Percentiles rank a stretch among this genome's conserved stretches.
These are phyloP conservation scores for Cyphomyrmex costatus DNA, from an alignment of 1,140 invertebrate genomes.

Conservation along the genomic window DNA sequence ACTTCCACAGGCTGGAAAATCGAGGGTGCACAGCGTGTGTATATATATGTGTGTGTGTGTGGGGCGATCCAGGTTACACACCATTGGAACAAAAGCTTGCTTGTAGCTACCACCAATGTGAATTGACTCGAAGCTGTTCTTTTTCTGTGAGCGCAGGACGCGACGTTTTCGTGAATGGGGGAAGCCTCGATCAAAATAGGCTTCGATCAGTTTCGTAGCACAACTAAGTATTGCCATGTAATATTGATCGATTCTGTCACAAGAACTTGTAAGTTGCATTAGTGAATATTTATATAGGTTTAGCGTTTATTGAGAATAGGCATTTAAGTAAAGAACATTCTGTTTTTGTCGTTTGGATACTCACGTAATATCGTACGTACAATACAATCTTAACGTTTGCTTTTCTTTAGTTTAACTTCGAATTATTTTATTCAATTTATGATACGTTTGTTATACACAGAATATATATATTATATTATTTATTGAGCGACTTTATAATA, in stretches of 20 bases:
- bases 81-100: conserved; percentile 67
- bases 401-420: not conserved
- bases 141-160: conserved; percentile 32
- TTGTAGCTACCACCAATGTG: conserved; percentile 41
- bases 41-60: conserved; percentile 16
- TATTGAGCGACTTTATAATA: not conserved
- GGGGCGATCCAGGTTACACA: not conserved
- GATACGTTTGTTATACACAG: not conserved
- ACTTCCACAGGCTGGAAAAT: conserved; percentile 77
- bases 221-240: not conserved
- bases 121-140: conserved; percentile 59
- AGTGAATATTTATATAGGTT: conserved; percentile 19
- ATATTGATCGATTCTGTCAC: conserved; percentile 10
- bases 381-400: not conserved
- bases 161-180: conserved; percentile 19
- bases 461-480: conserved; percentile 15
- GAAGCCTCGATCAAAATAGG: conserved; percentile 23
- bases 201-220: conserved; percentile 19
- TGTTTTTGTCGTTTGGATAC: not conserved
- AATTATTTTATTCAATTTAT: not conserved
- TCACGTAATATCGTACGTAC: not conserved
- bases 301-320: not conserved
- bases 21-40: conserved; percentile 60
- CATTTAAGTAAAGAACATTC: conserved; percentile 21
- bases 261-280: conserved; percentile 1